Evolutionary conservation across 2,888 invertebrate species (phyloP).

Genomic region (Cistogaster globosa): DNA sequence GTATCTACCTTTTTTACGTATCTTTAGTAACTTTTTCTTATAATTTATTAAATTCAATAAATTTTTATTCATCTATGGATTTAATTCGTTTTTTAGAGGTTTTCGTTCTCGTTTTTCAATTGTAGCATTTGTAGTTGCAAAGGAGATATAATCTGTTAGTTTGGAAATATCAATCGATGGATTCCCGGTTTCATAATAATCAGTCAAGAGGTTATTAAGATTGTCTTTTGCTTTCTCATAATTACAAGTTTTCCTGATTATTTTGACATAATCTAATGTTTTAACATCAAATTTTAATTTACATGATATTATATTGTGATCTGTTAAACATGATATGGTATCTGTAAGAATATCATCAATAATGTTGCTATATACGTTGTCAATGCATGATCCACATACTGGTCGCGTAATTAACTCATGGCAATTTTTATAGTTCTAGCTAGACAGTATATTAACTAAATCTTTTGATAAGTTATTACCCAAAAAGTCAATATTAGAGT

Average conservation of each 20-base stretch:
- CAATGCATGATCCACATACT: too few species aligned
- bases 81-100: too few species aligned
- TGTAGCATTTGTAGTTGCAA: not conserved
- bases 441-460: slow-evolving; percentile 4
- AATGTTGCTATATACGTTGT: too few species aligned
- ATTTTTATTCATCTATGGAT: too few species aligned
- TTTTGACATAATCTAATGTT: slow-evolving; percentile 9
- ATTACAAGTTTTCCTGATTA: slow-evolving; percentile 7
- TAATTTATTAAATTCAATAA: too few species aligned
- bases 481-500: not conserved
- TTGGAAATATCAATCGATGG: not conserved
- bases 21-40: too few species aligned
- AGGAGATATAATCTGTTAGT: slow-evolving; percentile 6
- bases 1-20: too few species aligned
- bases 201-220: not conserved
- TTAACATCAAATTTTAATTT: not conserved
- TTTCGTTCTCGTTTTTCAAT: too few species aligned
- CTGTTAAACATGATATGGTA: too few species aligned
- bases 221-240: not conserved
- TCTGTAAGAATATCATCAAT: too few species aligned
- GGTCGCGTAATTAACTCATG: not conserved
- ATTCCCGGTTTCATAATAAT: not conserved
- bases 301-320: not conserved
- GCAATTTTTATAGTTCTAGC: slow-evolving; percentile 1
- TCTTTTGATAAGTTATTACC: too few species aligned